Conservation (phyloP, 2,797 vertebrate genomes). For the Lateolabrax maculatus region DNA sequence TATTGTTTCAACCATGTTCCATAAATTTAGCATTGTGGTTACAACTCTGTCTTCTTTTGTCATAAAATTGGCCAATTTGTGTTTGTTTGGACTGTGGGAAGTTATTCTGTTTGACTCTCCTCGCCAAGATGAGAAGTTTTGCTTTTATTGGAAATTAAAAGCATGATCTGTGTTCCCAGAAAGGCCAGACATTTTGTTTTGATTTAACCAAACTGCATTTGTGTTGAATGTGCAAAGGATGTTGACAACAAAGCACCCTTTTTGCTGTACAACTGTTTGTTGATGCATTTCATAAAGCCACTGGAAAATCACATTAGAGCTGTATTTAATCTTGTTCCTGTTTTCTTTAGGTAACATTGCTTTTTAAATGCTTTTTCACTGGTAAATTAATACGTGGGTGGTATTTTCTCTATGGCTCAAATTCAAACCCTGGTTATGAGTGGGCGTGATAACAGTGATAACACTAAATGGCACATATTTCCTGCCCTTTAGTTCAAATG, state of each 20-base stretch:
- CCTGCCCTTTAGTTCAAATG: constrained; percentile 13
- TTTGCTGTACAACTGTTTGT: constrained; percentile 28
- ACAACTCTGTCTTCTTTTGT: constrained; percentile 20
- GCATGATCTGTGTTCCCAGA: constrained; percentile 30
- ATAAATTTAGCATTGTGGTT: constrained; percentile 31
- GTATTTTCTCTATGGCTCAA: constrained; percentile 17
- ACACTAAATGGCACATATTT: constrained; percentile 21
- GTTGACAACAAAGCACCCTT: constrained; percentile 24
- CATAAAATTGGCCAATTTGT: constrained; percentile 26
- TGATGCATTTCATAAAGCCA: constrained; percentile 31
- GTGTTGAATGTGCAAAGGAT: constrained; percentile 27
- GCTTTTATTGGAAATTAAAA: constrained; percentile 45
- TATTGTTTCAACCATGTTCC: constrained; percentile 24
- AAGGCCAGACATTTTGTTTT: constrained; percentile 25
- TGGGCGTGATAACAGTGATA: constrained; percentile 42
- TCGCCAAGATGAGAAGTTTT: not conserved
- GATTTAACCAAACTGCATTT: constrained; percentile 31
- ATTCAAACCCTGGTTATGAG: constrained; percentile 37
- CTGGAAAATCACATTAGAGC: constrained; percentile 41
- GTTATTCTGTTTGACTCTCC: constrained; percentile 1
- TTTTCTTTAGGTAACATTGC: constrained; percentile 35
- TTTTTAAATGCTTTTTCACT: constrained; percentile 34
- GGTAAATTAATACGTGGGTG: constrained; percentile 27
- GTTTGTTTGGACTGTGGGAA: constrained; percentile 44
- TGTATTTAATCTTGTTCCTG: constrained; percentile 42